These are phyloP conservation scores for Xestia c-nigrum DNA, from an alignment of 2,888 invertebrate genomes.

Conservation along the genomic window DNA sequence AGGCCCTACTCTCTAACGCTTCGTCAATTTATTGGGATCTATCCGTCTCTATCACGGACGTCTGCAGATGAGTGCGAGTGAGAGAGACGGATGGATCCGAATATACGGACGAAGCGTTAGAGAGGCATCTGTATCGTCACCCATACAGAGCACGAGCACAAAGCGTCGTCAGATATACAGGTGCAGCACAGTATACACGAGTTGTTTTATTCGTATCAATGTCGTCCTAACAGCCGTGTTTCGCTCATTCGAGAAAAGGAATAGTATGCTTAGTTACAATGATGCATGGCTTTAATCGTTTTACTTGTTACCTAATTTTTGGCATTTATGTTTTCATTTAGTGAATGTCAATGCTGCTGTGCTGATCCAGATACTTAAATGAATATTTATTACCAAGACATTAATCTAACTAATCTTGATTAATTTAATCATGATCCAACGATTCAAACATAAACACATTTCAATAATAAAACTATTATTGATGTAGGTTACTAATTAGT, in stretches of 20 bases:
- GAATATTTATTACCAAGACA: neutral
- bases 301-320: neutral
- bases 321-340: conserved; percentile 1
- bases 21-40: too few relatives aligned
- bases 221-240: neutral
- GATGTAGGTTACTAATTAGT: conserved; percentile 5
- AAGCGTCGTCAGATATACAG: conserved; percentile 6
- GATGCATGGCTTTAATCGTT: neutral
- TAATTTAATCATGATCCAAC: neutral
- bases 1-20: too few relatives aligned
- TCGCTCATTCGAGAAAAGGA: neutral
- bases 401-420: conserved; percentile 10
- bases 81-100: too few relatives aligned
- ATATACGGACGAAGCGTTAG: too few relatives aligned
- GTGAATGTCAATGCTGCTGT: neutral
- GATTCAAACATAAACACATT: neutral
- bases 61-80: too few relatives aligned
- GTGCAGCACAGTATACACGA: neutral
- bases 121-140: neutral
- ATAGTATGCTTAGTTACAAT: neutral
- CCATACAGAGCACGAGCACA: neutral
- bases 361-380: neutral
- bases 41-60: too few relatives aligned
- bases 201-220: conserved; percentile 16
- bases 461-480: conserved; percentile 4